Percentiles rank a stretch among this genome's conserved stretches.
phyloP scores from a whole-genome alignment of 1,140 invertebrate species.

The Atta texana region DNA sequence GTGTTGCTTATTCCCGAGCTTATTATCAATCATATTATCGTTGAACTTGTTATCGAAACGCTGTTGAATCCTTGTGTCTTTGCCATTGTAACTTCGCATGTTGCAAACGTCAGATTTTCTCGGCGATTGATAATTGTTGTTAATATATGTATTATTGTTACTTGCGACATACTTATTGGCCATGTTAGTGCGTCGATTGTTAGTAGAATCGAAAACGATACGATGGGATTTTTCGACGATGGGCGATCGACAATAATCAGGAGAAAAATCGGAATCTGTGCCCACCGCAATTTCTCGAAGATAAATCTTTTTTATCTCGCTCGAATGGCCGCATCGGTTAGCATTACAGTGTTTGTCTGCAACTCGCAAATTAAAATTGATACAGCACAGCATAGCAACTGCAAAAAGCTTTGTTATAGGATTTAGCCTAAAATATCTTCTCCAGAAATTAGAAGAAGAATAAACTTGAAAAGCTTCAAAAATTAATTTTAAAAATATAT shows the following conservation, averaged over 20 bases:
- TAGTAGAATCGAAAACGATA: slow-evolving; percentile 68
- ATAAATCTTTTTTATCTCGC: slow-evolving; percentile 83
- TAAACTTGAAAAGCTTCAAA: background rate
- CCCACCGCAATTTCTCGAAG: slow-evolving; percentile 84
- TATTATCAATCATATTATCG: slow-evolving; percentile 26
- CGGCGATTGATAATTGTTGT: slow-evolving; percentile 48
- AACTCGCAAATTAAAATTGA: slow-evolving; percentile 59
- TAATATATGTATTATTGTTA: slow-evolving; percentile 62
- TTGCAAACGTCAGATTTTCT: slow-evolving; percentile 30
- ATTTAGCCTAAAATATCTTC: background rate
- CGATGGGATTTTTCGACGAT: slow-evolving; percentile 77
- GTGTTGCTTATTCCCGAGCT: slow-evolving; percentile 35
- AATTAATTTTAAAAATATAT: background rate
- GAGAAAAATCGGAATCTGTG: slow-evolving; percentile 80
- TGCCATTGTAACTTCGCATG: slow-evolving; percentile 57
- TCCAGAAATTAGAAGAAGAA: background rate
- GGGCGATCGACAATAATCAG: slow-evolving; percentile 66
- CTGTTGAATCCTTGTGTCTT: slow-evolving; percentile 37
- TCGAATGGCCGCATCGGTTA: slow-evolving; percentile 64
- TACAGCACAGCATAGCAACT: slow-evolving; percentile 29
- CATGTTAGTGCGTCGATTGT: slow-evolving; percentile 32
- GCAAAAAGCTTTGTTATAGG: background rate
- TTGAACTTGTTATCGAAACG: slow-evolving; percentile 27
- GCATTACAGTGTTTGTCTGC: slow-evolving; percentile 69
- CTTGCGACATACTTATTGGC: slow-evolving; percentile 4